Evolutionary conservation across 2,797 vertebrate species (phyloP).

Genomic region (Xenentodon cancila): DNA sequence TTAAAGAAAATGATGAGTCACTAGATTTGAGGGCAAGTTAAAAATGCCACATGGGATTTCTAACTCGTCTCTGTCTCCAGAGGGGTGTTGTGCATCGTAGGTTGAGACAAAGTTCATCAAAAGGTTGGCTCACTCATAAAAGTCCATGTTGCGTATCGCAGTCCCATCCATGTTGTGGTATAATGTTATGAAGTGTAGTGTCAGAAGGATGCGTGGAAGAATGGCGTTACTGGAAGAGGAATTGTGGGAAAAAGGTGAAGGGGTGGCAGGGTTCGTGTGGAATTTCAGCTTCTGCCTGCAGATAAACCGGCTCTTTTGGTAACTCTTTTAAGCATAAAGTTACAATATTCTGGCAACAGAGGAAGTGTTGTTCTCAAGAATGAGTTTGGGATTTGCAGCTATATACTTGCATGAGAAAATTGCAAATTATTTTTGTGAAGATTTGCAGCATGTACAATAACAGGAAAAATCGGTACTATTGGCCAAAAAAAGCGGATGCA

Average conservation of each 20-base stretch:
- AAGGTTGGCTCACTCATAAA: conserved; percentile 77
- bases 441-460: too few species aligned
- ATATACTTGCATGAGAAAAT: background rate
- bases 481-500: too few species aligned
- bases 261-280: conserved; percentile 26
- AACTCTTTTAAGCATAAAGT: background rate
- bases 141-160: conserved; percentile 73
- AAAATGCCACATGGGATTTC: conserved; percentile 14
- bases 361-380: too few species aligned
- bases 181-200: conserved; percentile 62
- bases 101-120: conserved; percentile 72
- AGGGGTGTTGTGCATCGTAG: conserved; percentile 17
- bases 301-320: conserved; percentile 20
- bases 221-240: background rate
- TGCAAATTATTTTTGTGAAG: background rate
- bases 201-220: conserved; percentile 18
- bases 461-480: too few species aligned
- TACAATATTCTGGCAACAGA: background rate
- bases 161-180: conserved; percentile 46
- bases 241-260: conserved; percentile 14
- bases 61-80: conserved; percentile 6
- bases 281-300: conserved; percentile 20
- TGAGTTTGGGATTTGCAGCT: too few species aligned
- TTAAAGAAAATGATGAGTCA: conserved; percentile 18
- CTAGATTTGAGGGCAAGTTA: conserved; percentile 3